Conservation (phyloP, 1,140 invertebrate species). For the Ruditapes philippinarum region DNA sequence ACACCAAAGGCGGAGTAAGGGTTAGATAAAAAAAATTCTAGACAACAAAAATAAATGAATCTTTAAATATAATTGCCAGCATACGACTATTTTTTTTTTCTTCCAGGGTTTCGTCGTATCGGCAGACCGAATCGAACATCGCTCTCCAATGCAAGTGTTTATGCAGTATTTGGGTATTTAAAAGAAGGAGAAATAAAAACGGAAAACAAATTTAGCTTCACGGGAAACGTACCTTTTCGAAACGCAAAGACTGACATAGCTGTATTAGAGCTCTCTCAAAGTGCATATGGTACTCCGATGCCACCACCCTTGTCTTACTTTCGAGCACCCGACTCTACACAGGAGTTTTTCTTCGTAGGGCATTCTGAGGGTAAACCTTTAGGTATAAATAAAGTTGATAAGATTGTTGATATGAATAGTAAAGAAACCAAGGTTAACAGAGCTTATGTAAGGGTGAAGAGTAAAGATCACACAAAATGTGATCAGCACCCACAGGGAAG, state of each 20-base stretch:
- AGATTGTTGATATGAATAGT: not conserved
- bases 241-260: not conserved
- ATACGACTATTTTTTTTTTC: too few relatives aligned
- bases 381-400: not conserved
- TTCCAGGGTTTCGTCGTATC: not conserved
- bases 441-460: not conserved
- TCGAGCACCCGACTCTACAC: not conserved
- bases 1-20: too few relatives aligned
- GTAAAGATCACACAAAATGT: not conserved
- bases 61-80: too few relatives aligned
- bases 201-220: not conserved
- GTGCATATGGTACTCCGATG: not conserved
- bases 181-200: not conserved
- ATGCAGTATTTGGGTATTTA: not conserved
- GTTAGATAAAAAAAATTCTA: too few relatives aligned
- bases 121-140: not conserved
- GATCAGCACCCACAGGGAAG: not conserved
- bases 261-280: not conserved
- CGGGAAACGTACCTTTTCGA: not conserved
- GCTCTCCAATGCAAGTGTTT: not conserved
- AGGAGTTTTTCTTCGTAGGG: not conserved
- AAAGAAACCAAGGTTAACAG: not conserved
- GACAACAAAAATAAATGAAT: too few relatives aligned
- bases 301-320: slow-evolving; percentile 1
- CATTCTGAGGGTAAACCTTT: not conserved